Percentiles rank a stretch among this genome's conserved stretches.
Evolutionary conservation across 2,888 invertebrate genomes (phyloP).

Genomic region (Andrena minutula): DNA sequence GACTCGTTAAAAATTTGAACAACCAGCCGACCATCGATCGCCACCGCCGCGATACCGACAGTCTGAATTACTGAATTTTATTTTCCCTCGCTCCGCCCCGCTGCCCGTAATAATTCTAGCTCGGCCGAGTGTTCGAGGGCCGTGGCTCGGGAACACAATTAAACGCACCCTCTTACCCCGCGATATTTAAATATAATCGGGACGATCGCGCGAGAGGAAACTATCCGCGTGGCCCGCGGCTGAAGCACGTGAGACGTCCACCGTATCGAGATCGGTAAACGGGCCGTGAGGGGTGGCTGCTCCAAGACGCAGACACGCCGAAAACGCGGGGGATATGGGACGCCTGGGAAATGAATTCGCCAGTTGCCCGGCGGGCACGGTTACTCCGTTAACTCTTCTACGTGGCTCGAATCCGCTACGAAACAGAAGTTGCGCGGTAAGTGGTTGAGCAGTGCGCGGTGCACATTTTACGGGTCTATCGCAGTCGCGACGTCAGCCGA

Average conservation of each 20-base stretch:
- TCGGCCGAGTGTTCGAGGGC: background rate
- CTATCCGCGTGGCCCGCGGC: background rate
- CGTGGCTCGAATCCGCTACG: constrained; percentile 54
- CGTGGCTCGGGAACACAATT: background rate
- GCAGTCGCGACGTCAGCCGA: constrained; percentile 33
- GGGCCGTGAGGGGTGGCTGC: background rate
- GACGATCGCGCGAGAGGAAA: background rate
- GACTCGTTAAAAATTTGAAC: constrained; percentile 69
- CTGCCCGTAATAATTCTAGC: constrained; percentile 16
- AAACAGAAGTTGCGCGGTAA: constrained; percentile 33
- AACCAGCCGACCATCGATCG: constrained; percentile 58
- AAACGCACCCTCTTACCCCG: background rate
- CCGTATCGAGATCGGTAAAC: constrained; percentile 12
- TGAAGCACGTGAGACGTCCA: background rate
- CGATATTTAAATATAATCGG: constrained; percentile 1
- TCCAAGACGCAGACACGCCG: constrained; percentile 1
- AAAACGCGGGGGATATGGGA: constrained; percentile 41
- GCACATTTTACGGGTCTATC: constrained; percentile 48
- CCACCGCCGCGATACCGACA: constrained; percentile 42
- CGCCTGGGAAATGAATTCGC: constrained; percentile 63
- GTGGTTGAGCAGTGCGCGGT: constrained; percentile 20
- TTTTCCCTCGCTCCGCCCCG: constrained; percentile 6
- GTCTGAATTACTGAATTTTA: constrained; percentile 51
- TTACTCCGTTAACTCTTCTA: constrained; percentile 54
- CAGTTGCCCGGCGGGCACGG: constrained; percentile 19